These are phyloP conservation scores for Ageneiosus marmoratus DNA, from an alignment of 2,113 vertebrate species.

Conservation along the genomic window DNA sequence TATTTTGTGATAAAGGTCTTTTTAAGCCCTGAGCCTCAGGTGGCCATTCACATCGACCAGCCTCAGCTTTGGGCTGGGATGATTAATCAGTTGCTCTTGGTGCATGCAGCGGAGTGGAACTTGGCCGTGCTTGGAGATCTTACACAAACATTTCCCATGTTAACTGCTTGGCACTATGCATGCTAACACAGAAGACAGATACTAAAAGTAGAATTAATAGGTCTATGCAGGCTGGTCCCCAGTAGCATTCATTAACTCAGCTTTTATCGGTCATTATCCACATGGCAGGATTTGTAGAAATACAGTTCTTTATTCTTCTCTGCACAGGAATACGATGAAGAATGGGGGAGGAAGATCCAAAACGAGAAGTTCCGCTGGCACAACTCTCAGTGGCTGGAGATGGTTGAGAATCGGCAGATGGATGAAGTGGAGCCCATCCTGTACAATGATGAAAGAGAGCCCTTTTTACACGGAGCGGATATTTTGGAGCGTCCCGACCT, in stretches of 20 bases:
- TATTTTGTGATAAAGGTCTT: constrained; percentile 42
- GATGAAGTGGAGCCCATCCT: constrained; percentile 83
- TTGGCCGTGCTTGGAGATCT: constrained; percentile 46
- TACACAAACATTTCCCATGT: constrained; percentile 56
- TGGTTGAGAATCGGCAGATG: constrained; percentile 87
- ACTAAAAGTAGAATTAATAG: not conserved
- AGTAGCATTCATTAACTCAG: not conserved
- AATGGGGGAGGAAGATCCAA: constrained; percentile 90
- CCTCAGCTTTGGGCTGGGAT: constrained; percentile 54
- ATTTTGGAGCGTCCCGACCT: constrained; percentile 86
- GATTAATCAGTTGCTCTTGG: constrained; percentile 56
- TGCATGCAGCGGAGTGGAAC: constrained; percentile 21
- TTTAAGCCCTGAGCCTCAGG: constrained; percentile 41
- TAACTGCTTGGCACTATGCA: constrained; percentile 35
- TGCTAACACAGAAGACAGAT: not conserved
- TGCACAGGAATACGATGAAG: constrained; percentile 85
- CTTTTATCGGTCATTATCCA: not conserved
- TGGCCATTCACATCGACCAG: constrained; percentile 39
- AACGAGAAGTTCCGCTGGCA: constrained; percentile 90
- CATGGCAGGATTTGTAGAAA: not conserved
- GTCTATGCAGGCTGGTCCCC: not conserved
- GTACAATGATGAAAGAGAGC: constrained; percentile 80
- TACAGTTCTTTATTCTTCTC: not conserved
- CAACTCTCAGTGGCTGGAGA: constrained; percentile 95
- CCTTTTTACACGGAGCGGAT: constrained; percentile 81